Evolutionary conservation across 2,888 invertebrate genomes (phyloP).

Genomic region (Arrhopalites spinosus): DNA sequence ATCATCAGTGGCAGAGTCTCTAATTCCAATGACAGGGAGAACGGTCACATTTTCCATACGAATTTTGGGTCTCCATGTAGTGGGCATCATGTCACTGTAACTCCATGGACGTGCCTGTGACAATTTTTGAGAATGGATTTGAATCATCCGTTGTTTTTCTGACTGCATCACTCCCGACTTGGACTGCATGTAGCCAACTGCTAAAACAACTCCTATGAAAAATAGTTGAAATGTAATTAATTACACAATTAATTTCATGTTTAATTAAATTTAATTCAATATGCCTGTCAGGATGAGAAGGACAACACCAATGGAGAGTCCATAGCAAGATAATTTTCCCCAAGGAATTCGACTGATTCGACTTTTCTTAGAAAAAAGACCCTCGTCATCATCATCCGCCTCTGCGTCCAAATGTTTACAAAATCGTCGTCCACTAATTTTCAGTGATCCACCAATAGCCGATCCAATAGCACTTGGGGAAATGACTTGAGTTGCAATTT

Average conservation of each 20-base stretch:
- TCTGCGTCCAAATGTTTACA: constrained; percentile 43
- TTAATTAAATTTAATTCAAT: not conserved
- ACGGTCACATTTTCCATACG: too few relatives aligned
- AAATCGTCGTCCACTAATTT: constrained; percentile 40
- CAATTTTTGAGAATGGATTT: constrained; percentile 44
- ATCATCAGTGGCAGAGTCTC: too few relatives aligned
- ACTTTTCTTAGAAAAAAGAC: constrained; percentile 25
- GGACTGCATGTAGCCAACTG: constrained; percentile 53
- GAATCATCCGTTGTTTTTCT: constrained; percentile 44
- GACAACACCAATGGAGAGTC: constrained; percentile 42
- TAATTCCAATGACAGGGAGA: too few relatives aligned
- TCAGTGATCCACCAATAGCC: constrained; percentile 50
- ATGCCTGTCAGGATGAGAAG: constrained; percentile 52
- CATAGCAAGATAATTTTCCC: constrained; percentile 46
- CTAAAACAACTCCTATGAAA: constrained; percentile 46
- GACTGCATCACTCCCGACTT: too few relatives aligned
- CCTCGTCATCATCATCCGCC: constrained; percentile 47
- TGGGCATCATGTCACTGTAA: not conserved
- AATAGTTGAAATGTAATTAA: not conserved
- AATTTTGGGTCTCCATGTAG: not conserved
- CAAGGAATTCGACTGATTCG: constrained; percentile 38
- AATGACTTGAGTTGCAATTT: constrained; percentile 54
- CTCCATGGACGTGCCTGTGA: constrained; percentile 39
- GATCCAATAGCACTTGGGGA: constrained; percentile 49
- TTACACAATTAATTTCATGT: not conserved